phyloP scores from a whole-genome alignment of 2,113 vertebrate species.

The Actenoides hombroni region DNA sequence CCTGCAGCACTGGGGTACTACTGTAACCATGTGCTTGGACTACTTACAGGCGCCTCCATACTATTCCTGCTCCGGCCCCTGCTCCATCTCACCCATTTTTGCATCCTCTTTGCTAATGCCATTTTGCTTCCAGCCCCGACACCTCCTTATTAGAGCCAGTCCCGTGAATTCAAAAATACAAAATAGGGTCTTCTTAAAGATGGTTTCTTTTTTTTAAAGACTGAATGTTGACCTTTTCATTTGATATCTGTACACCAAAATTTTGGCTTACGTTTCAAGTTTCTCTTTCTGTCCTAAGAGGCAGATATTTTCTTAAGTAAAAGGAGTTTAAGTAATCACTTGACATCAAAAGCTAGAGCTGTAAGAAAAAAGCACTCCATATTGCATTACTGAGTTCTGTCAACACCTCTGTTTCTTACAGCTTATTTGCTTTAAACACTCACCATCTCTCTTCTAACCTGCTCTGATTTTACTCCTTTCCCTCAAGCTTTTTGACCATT shows the following conservation, averaged over 20 bases:
- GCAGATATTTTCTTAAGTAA: not conserved
- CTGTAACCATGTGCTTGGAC: not conserved
- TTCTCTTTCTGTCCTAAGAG: not conserved
- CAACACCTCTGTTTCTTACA: not conserved
- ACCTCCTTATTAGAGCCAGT: not conserved
- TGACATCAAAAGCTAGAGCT: not conserved
- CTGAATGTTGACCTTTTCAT: not conserved
- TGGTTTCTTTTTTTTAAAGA: not conserved
- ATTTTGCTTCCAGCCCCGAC: not conserved
- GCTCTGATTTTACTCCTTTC: not conserved
- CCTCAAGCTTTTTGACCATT: not conserved
- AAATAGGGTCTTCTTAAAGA: not conserved
- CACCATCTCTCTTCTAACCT: not conserved
- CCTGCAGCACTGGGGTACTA: not conserved
- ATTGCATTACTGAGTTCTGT: not conserved
- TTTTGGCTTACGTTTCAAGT: not conserved
- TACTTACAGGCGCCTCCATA: fast-evolving
- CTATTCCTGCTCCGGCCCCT: fast-evolving
- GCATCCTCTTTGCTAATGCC: not conserved
- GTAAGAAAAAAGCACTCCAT: not conserved
- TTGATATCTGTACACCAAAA: not conserved
- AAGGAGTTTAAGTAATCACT: not conserved
- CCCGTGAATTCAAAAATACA: not conserved
- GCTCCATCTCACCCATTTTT: not conserved
- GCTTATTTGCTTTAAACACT: not conserved